phyloP scores from a whole-genome alignment of 1,140 invertebrate species.

The Anadara kagoshimensis region DNA sequence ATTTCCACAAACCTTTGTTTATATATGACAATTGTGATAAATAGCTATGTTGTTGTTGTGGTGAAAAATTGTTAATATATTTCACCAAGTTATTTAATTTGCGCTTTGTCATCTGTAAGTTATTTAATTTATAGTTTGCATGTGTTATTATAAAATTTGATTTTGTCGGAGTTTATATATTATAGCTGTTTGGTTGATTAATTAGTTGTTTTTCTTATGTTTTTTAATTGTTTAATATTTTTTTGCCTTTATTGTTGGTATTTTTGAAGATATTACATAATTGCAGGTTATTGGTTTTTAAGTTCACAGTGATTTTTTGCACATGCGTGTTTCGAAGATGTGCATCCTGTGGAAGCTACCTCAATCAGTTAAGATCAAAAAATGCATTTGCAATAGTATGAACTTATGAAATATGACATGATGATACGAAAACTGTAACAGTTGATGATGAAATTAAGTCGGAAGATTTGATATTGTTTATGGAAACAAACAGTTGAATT shows the following conservation, averaged over 20 bases:
- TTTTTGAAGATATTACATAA: conserved; percentile 28
- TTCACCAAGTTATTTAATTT: conserved; percentile 23
- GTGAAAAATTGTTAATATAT: conserved; percentile 1
- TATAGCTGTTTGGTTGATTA: conserved; percentile 26
- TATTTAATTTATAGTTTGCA: conserved; percentile 31
- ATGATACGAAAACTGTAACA: too few relatives aligned
- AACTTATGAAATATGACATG: too few relatives aligned
- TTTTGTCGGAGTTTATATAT: conserved; percentile 22
- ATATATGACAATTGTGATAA: neutral
- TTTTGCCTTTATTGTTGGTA: conserved; percentile 21
- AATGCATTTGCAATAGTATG: too few relatives aligned
- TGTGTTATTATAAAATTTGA: conserved; percentile 1
- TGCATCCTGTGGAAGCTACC: neutral
- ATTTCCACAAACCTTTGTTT: too few relatives aligned
- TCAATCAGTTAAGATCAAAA: too few relatives aligned
- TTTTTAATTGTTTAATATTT: conserved; percentile 30
- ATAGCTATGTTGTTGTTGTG: conserved; percentile 47
- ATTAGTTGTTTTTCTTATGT: conserved; percentile 23
- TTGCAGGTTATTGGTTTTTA: conserved; percentile 6
- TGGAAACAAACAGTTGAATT: too few relatives aligned
- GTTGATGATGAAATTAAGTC: too few relatives aligned
- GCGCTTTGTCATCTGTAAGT: conserved; percentile 22
- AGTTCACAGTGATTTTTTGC: conserved; percentile 1
- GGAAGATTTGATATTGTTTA: too few relatives aligned
- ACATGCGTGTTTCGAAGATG: conserved; percentile 11